These are phyloP conservation scores for Tipula unca DNA, from an alignment of 2,888 invertebrate species.

Conservation along the genomic window DNA sequence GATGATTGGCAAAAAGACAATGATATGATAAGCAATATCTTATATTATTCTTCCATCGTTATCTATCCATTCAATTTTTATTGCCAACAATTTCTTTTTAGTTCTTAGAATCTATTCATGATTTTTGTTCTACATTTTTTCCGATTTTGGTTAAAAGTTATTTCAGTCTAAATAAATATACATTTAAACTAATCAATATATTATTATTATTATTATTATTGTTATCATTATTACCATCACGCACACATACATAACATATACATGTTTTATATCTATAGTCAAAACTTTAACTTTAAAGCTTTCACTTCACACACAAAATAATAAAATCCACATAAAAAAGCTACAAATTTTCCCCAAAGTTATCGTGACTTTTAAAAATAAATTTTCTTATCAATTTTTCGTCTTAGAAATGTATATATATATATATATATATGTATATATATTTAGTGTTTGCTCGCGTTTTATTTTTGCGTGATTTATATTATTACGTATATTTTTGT, in stretches of 20 bases:
- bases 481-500: background rate
- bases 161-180: background rate
- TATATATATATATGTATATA: background rate
- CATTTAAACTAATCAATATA: background rate
- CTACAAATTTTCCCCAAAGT: background rate
- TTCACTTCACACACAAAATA: background rate
- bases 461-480: background rate
- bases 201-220: background rate
- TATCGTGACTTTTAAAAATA: slow-evolving; percentile 14
- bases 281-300: background rate
- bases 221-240: background rate
- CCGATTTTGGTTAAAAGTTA: background rate
- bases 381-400: background rate
- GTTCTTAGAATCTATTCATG: background rate
- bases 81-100: background rate
- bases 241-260: background rate
- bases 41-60: slow-evolving; percentile 3
- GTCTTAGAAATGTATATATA: background rate
- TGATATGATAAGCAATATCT: slow-evolving; percentile 14
- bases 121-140: background rate
- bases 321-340: background rate
- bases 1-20: slow-evolving; percentile 14
- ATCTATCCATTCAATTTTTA: background rate
- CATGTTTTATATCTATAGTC: background rate
- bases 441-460: background rate